phyloP scores from a whole-genome alignment of 2,113 vertebrate genomes.

The Periophthalmus modestus region DNA sequence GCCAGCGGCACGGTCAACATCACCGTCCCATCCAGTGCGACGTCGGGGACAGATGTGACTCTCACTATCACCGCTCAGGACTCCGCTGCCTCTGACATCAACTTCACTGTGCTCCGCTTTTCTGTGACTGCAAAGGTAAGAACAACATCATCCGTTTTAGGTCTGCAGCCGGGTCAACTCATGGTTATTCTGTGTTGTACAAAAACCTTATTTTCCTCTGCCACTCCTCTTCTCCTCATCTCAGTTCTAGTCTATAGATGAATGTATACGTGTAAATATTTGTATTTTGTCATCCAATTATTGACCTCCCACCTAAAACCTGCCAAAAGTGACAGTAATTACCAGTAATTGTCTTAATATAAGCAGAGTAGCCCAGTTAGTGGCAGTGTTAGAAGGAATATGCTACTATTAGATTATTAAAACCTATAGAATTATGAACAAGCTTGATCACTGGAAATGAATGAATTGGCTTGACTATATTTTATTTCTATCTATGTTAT shows the following conservation, averaged over 20 bases:
- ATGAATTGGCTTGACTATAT: neutral
- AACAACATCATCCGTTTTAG: neutral
- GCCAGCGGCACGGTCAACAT: conserved; percentile 52
- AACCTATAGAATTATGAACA: no score
- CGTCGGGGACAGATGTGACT: conserved; percentile 68
- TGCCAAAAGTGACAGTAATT: no score
- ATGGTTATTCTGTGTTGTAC: neutral
- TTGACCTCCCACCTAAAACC: neutral
- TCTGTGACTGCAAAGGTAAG: conserved; percentile 65
- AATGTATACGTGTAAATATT: neutral
- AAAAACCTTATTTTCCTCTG: neutral
- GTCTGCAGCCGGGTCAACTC: neutral
- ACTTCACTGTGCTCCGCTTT: conserved; percentile 68
- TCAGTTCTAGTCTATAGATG: no score
- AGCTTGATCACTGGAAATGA: neutral
- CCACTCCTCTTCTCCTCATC: neutral
- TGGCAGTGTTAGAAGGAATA: no score
- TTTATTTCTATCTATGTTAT: neutral
- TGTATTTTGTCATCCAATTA: neutral
- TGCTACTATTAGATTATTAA: no score
- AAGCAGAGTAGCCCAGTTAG: neutral
- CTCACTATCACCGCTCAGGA: conserved; percentile 66
- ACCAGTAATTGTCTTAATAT: neutral
- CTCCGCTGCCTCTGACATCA: conserved; percentile 46
- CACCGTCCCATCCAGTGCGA: conserved; percentile 32